These are phyloP conservation scores for Stegana nigrithorax DNA, from an alignment of 2,888 invertebrate species.

Conservation along the genomic window DNA sequence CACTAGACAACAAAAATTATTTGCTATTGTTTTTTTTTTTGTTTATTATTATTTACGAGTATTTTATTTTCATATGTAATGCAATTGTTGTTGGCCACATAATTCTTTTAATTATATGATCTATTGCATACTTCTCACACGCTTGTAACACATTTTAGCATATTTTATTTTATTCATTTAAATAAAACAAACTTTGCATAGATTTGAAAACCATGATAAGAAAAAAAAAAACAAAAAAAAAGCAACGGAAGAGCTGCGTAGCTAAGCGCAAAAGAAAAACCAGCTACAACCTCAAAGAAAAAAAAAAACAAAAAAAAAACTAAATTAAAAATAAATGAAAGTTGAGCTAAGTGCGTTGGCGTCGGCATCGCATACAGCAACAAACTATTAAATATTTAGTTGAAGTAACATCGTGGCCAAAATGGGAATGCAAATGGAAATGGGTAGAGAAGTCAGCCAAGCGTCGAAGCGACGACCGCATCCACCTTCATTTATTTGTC, in stretches of 20 bases:
- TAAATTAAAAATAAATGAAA: constrained; percentile 21
- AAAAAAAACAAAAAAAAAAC: constrained; percentile 23
- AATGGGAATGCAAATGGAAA: no score
- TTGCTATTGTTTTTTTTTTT: constrained; percentile 55
- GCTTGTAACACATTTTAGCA: constrained; percentile 62
- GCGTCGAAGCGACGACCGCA: constrained; percentile 60
- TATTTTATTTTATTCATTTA: constrained; percentile 66
- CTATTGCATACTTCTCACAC: constrained; percentile 56
- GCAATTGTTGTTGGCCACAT: constrained; percentile 46
- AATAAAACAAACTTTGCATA: constrained; percentile 51
- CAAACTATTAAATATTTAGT: constrained; percentile 9
- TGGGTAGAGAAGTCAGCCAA: constrained; percentile 49
- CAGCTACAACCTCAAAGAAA: neutral
- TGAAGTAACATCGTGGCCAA: no score
- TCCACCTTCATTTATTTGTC: constrained; percentile 57
- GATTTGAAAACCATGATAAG: constrained; percentile 44
- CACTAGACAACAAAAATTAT: constrained; percentile 31
- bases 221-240: neutral
- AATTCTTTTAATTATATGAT: constrained; percentile 65
- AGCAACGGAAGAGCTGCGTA: constrained; percentile 33
- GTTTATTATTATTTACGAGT: constrained; percentile 33
- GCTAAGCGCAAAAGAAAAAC: neutral
- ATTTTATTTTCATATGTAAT: no score
- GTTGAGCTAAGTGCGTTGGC: constrained; percentile 23
- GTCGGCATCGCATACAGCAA: neutral